Conservation (phyloP, 2,797 vertebrate genomes). For the Myiothlypis chrysogaster region DNA sequence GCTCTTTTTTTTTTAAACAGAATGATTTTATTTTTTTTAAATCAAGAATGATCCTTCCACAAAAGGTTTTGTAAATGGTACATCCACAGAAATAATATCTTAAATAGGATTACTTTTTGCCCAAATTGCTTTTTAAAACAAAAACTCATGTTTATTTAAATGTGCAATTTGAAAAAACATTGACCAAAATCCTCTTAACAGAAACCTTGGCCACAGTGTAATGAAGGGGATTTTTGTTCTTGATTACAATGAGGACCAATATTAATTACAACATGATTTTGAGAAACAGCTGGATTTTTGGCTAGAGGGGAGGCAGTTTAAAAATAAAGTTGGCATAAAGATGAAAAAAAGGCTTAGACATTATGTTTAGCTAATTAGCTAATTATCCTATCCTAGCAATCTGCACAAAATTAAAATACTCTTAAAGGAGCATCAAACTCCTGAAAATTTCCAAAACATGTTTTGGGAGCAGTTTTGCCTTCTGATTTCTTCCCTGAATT, state of each 20-base stretch:
- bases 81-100: neutral
- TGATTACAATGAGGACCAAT: constrained; percentile 8
- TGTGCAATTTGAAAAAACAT: neutral
- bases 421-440: neutral
- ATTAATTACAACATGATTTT: constrained; percentile 28
- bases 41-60: neutral
- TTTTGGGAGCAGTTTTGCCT: neutral
- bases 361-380: constrained; percentile 34
- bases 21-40: neutral
- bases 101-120: neutral
- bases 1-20: neutral
- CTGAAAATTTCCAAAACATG: neutral
- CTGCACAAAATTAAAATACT: neutral
- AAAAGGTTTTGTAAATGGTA: neutral
- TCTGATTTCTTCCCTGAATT: neutral
- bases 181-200: constrained; percentile 24
- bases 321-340: constrained; percentile 37
- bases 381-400: constrained; percentile 26
- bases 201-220: neutral
- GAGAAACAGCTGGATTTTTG: constrained; percentile 47
- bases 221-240: constrained; percentile 44
- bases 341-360: constrained; percentile 18
- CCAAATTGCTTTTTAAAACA: neutral
- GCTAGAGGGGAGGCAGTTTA: constrained; percentile 32
- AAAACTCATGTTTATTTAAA: constrained; percentile 9